Conservation (phyloP, 2,888 invertebrate genomes). For the Schrankia costaestrigalis region DNA sequence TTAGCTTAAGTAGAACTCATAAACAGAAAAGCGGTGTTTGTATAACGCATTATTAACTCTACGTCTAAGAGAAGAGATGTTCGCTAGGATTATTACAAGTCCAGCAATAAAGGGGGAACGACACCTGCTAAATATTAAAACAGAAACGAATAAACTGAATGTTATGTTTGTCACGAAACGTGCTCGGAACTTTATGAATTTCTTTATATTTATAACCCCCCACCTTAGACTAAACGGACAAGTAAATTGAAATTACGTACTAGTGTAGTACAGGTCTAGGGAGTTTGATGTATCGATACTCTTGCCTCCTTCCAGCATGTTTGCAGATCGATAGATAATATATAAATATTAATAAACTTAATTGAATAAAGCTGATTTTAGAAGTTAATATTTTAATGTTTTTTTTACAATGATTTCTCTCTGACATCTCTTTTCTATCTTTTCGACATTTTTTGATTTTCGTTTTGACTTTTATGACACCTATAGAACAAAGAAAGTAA, state of each 20-base stretch:
- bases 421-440: no score
- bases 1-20: constrained; percentile 35
- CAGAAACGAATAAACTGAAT: constrained; percentile 58
- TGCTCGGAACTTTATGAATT: constrained; percentile 49
- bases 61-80: constrained; percentile 34
- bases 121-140: constrained; percentile 76
- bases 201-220: constrained; percentile 27
- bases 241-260: constrained; percentile 3
- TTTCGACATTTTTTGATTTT: no score
- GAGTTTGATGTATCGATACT: no score
- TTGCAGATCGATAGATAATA: no score
- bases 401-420: no score
- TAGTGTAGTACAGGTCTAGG: constrained; percentile 3
- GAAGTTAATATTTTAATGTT: no score
- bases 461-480: no score
- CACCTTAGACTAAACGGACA: constrained; percentile 13
- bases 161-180: constrained; percentile 54
- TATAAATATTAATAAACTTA: no score
- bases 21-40: constrained; percentile 52
- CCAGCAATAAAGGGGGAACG: constrained; percentile 67
- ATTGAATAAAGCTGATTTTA: no score
- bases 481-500: no score
- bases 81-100: constrained; percentile 65
- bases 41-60: constrained; percentile 53
- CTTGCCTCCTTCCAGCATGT: no score